Percentiles rank a stretch among this genome's conserved stretches.
Evolutionary conservation across 2,797 vertebrate species (phyloP).

Genomic region (Dallia pectoralis): DNA sequence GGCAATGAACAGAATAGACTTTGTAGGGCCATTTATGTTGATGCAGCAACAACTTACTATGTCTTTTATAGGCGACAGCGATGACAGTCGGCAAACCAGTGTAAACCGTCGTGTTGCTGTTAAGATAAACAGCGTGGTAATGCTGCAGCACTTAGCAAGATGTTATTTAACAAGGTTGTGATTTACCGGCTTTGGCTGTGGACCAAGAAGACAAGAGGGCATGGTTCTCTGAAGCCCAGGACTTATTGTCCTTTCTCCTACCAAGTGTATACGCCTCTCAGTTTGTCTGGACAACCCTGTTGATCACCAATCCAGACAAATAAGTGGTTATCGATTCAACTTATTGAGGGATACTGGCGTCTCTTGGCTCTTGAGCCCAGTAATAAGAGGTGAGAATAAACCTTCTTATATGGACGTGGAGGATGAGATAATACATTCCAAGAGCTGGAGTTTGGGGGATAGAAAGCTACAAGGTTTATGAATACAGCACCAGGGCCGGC

Average conservation of each 20-base stretch:
- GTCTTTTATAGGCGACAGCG: conserved; percentile 17
- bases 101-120: conserved; percentile 3
- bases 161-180: conserved; percentile 13
- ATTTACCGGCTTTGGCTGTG: conserved; percentile 21
- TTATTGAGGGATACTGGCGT: not conserved
- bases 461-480: conserved; percentile 9
- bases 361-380: not conserved
- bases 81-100: conserved; percentile 13
- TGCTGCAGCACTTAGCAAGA: not conserved
- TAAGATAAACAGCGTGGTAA: conserved; percentile 30
- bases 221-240: not conserved
- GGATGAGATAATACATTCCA: conserved; percentile 8
- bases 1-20: no score
- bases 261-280: conserved; percentile 1
- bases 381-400: conserved; percentile 9
- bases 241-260: not conserved
- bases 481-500: conserved; percentile 19
- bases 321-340: conserved; percentile 3
- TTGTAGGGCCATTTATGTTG: not conserved
- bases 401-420: not conserved
- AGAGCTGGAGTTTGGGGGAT: conserved; percentile 5
- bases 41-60: not conserved
- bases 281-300: conserved; percentile 15
- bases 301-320: conserved; percentile 25
- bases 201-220: conserved; percentile 3